Evolutionary conservation across 1,140 invertebrate species (phyloP), one percentile per base, ranked within the genome.

Genomic region (Holotrichia oblita): DNA sequence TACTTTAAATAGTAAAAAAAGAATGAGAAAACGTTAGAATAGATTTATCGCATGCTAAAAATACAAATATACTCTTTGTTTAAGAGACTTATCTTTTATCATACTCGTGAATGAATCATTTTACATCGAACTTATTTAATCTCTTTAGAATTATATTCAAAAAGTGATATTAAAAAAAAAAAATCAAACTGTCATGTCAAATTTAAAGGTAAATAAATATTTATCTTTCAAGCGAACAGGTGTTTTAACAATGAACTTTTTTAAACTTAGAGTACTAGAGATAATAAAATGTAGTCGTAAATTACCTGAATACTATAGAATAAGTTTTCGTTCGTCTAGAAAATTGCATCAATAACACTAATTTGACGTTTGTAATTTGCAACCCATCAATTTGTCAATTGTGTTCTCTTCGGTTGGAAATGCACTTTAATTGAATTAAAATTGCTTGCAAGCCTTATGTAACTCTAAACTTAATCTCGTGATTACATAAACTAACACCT

Each of bases 401-500:
- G 59, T 22, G 59, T 24, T 64, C 3, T 9, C 20, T 64, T 24
- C n/a, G 22, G 17, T 27, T 69, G 17, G 22, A 69, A 69, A 69
- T 22, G 61, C 27, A 69, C 48, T 69, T 34, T 69, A 69, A 69
- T 69, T 69, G 2, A 69, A 74, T 41, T 74, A 74, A 74, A 34
- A 42, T 41, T 34, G 34, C 17, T 14, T 22, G 40, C 34, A 42
- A 10, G n/a, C 9, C 34, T 74, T 42, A 74, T 14, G 73, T 41
- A 42, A 41, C 42, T 74, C 8, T 8, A 42, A 73, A 74, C 17
- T 74, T 22, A 34, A 42, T 20, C 73, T n/a, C 73, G 40, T 41
- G 40, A 41, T 48, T 74, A 41, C 40, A 9, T 10, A 48, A 9
- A 8, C 40, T 34, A 22, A 17, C 40, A 74, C 40, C 3, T 20